These are phyloP conservation scores for Poecilia velifera DNA, from an alignment of 2,797 vertebrate species.

Conservation along the genomic window DNA sequence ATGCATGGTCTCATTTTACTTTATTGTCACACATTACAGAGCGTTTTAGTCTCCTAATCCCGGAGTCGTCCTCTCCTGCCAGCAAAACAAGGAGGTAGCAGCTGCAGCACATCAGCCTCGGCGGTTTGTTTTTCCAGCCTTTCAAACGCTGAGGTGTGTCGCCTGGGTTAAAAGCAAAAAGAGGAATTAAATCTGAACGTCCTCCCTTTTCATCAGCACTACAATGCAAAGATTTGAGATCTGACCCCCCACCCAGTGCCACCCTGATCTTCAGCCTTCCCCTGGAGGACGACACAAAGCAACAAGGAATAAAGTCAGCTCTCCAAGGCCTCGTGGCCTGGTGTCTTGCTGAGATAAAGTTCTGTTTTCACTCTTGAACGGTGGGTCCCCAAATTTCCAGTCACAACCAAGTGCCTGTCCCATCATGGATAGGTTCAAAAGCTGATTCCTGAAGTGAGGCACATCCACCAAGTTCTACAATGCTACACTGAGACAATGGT, in stretches of 20 bases:
- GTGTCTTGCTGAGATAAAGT: slow-evolving; percentile 55
- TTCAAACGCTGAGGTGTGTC: slow-evolving; percentile 58
- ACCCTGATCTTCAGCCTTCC: slow-evolving; percentile 41
- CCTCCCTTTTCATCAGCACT: slow-evolving; percentile 65
- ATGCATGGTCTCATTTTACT: slow-evolving; percentile 62
- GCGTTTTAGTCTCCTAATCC: slow-evolving; percentile 66
- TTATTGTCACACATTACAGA: slow-evolving; percentile 64
- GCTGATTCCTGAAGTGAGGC: slow-evolving; percentile 47
- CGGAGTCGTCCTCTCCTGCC: slow-evolving; percentile 35
- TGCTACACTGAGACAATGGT: background rate
- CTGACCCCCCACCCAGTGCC: slow-evolving; percentile 34
- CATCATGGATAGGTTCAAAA: slow-evolving; percentile 31
- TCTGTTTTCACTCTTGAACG: slow-evolving; percentile 76
- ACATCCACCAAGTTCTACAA: background rate
- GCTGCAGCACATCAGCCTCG: slow-evolving; percentile 55
- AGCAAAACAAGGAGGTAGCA: slow-evolving; percentile 38
- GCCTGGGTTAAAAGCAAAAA: slow-evolving; percentile 46
- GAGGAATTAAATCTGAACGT: slow-evolving; percentile 64
- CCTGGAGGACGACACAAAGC: slow-evolving; percentile 54
- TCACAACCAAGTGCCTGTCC: slow-evolving; percentile 29
- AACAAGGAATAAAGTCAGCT: slow-evolving; percentile 42
- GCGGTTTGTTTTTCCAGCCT: slow-evolving; percentile 61
- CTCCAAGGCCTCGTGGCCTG: slow-evolving; percentile 35
- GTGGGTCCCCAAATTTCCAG: slow-evolving; percentile 6
- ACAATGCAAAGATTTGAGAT: slow-evolving; percentile 64